A percentile compares a stretch with the other conserved stretches of the same genome.
Conservation (phyloP, 2,113 vertebrate species). For the Corythornis cristatus region DNA sequence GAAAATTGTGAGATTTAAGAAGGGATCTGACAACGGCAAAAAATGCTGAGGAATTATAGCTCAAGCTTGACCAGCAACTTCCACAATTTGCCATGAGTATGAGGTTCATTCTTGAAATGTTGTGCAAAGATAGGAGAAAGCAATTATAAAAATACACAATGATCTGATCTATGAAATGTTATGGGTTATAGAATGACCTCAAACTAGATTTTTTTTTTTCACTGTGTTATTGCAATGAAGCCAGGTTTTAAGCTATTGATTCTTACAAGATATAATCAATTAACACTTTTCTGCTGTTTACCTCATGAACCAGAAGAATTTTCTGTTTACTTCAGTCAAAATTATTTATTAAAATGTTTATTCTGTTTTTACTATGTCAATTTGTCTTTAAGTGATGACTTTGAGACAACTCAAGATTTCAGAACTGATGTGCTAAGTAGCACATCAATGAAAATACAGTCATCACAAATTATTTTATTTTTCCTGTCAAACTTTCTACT, state of each 20-base stretch:
- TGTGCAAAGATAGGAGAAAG: not conserved
- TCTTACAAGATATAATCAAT: not conserved
- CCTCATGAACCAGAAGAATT: not conserved
- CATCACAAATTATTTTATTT: not conserved
- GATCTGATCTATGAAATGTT: not conserved
- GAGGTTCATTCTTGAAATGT: not conserved
- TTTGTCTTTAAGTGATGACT: not conserved
- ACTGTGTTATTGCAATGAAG: not conserved
- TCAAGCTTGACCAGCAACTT: not conserved
- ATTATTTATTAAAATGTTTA: not conserved
- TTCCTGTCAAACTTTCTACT: not conserved
- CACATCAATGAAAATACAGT: not conserved
- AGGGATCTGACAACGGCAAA: not conserved
- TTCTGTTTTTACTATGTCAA: not conserved
- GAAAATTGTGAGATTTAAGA: not conserved
- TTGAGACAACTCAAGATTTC: not conserved
- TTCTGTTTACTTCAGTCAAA: not conserved
- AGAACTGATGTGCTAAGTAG: not conserved
- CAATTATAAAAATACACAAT: not conserved
- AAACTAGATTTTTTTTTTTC: not conserved
- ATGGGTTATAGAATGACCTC: not conserved
- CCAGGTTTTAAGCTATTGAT: conserved; percentile 17
- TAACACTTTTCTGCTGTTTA: not conserved
- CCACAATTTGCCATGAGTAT: not conserved
- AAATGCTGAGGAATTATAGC: not conserved